Conservation (phyloP, 30 jellyfish, hydroid and myxozoan species). For the Chrysaora quinquecirrha region DNA sequence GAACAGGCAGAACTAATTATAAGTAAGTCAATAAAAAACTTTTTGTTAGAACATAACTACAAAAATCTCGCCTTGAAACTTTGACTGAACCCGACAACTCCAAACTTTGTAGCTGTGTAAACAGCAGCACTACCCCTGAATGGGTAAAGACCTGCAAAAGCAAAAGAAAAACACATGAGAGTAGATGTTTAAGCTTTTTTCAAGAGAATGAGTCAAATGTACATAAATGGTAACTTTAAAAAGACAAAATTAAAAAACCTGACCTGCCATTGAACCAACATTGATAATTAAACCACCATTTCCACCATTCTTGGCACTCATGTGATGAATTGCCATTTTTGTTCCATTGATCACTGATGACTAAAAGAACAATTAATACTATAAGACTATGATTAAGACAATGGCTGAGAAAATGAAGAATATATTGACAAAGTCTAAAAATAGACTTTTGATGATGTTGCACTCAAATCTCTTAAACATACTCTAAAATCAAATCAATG, state of each 20-base stretch:
- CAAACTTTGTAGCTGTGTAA: slow-evolving; percentile 76
- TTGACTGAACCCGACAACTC: slow-evolving; percentile 79
- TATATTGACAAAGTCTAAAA: not conserved
- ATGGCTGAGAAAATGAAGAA: not conserved
- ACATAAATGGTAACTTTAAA: too few species aligned
- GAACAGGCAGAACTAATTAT: too few species aligned
- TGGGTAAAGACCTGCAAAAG: slow-evolving; percentile 47
- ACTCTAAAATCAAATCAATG: not conserved
- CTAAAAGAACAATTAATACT: not conserved
- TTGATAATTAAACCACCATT: slow-evolving; percentile 59
- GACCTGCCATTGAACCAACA: slow-evolving; percentile 63
- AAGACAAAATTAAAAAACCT: too few species aligned
- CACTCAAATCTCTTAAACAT: too few species aligned
- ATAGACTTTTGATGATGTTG: too few species aligned
- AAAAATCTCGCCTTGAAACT: slow-evolving; percentile 45
- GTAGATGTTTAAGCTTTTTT: too few species aligned
- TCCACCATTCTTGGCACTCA: slow-evolving; percentile 54
- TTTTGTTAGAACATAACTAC: not conserved
- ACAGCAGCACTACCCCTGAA: slow-evolving; percentile 51
- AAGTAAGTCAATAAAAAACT: not conserved
- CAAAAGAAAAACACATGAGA: too few species aligned
- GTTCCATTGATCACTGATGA: slow-evolving; percentile 67
- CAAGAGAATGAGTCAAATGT: too few species aligned
- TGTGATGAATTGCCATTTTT: slow-evolving; percentile 53
- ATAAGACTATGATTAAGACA: not conserved